These are phyloP conservation scores for Oligia fasciuncula DNA, from an alignment of 2,888 invertebrate genomes.

Conservation along the genomic window DNA sequence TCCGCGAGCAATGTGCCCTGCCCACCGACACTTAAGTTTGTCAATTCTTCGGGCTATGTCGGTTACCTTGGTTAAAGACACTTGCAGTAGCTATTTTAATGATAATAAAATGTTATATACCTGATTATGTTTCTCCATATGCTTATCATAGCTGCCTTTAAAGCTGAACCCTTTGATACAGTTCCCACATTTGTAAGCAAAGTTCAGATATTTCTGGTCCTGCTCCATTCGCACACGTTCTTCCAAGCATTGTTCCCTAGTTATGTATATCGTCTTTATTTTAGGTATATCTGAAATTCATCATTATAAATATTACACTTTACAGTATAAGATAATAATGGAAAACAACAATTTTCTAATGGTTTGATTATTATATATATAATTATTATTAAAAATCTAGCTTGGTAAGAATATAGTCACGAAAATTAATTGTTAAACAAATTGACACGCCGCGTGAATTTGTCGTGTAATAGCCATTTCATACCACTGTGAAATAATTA, in stretches of 20 bases:
- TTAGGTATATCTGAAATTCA: conserved; percentile 51
- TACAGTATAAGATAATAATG: neutral
- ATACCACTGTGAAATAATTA: too few species aligned
- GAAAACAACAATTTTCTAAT: too few species aligned
- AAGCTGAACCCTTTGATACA: conserved; percentile 81
- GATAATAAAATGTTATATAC: conserved; percentile 42
- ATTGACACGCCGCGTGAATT: too few species aligned
- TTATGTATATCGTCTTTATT: conserved; percentile 73
- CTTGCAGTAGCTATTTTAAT: too few species aligned
- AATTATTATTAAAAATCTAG: neutral
- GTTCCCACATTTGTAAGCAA: conserved; percentile 74
- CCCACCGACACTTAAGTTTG: too few species aligned
- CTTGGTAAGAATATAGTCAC: neutral
- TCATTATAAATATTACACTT: too few species aligned
- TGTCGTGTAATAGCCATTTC: too few species aligned
- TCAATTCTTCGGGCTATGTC: too few species aligned
- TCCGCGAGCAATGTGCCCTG: too few species aligned
- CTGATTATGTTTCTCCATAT: conserved; percentile 79
- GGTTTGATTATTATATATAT: neutral
- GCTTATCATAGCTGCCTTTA: conserved; percentile 76
- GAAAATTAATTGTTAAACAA: too few species aligned
- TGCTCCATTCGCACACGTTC: conserved; percentile 70
- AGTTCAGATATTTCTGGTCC: conserved; percentile 71
- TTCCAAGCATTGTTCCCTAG: conserved; percentile 74
- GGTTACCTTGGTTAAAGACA: too few species aligned